Base-by-base conservation (phyloP, 1,140 invertebrate species). In the Halesus radiatus region DNA sequence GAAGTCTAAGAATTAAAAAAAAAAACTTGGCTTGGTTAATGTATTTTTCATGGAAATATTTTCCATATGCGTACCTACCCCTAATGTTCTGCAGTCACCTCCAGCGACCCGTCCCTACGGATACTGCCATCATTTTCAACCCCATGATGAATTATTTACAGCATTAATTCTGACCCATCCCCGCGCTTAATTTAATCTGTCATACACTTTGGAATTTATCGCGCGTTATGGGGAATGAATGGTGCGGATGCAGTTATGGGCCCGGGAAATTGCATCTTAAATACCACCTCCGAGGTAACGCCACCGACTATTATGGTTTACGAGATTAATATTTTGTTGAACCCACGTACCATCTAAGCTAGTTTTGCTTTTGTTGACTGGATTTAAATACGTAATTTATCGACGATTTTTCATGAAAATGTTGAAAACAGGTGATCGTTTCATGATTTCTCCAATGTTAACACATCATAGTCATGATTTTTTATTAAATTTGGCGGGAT, bases 101-200 rank as follows among this genome's bases (percentile, higher is more conserved):
- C 56, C n/a, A 7, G n/a, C 10, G 20, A 20, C 7, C 20, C 18
- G 3, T 7, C 20, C 20, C 10, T 18, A 6, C 20, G 20, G 20
- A 60, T 23, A 15, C 56, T 20, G 56, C 18, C 23, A 60, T 20
- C 56, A 22, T 60, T 60, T 23, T 60, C 18, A 7, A 23, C 56
- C 4, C 8, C 56, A 23, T 60, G 20, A 60, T 60, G 23, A 60
- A 60, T 60, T 60, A 60, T 60, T 15, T 22, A 22, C 18, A 60
- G 56, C 56, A 60, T 60, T 60, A 60, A 60, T 60, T 60, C 18
- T 22, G 18, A 20, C 56, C 56, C 20, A 60, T 23, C 56, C 56
- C 23, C 23, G 23, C 56, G 18, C 56, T 60, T 60, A 60, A 60
- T 60, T 60, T 60, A 60, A 60, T 60, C 18, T 23, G 56, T 60